Conservation (phyloP, 2,797 vertebrate genomes). For the Podargus strigoides region DNA sequence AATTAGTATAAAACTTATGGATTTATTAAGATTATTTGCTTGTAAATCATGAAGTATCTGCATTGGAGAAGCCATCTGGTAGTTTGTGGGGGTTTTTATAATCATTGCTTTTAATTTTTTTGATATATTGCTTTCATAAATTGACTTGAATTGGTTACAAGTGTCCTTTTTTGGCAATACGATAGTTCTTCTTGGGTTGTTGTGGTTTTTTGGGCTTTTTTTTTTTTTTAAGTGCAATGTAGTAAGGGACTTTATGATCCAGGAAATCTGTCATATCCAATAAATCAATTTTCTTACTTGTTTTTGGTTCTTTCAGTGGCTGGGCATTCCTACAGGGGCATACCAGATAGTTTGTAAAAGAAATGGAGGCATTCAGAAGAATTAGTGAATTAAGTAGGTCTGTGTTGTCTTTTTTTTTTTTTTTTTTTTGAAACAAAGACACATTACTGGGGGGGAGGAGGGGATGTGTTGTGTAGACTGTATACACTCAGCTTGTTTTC, state of each 20-base stretch:
- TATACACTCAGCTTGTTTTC: slow-evolving; percentile 39
- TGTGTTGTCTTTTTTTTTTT: background rate
- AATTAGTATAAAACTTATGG: background rate
- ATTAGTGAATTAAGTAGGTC: slow-evolving; percentile 43
- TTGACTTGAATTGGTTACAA: background rate
- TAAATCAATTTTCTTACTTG: background rate
- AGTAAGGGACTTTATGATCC: background rate
- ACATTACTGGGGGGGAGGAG: background rate
- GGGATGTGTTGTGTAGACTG: background rate
- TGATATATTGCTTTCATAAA: background rate
- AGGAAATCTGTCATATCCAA: background rate
- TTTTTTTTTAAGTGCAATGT: background rate
- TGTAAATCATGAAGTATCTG: background rate
- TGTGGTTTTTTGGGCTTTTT: no score
- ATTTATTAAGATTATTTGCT: background rate
- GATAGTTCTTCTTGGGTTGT: background rate
- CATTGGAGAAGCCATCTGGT: background rate
- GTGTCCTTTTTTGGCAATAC: background rate
- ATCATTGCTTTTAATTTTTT: background rate
- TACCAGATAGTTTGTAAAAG: slow-evolving; percentile 28
- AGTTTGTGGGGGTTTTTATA: background rate
- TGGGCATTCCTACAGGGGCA: background rate
- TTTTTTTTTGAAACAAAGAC: slow-evolving; percentile 12
- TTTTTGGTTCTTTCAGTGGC: slow-evolving; percentile 5
- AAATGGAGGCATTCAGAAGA: slow-evolving; percentile 20